Base-by-base conservation (phyloP, 2,888 invertebrate species). In the Micoletzkya japonica region DNA sequence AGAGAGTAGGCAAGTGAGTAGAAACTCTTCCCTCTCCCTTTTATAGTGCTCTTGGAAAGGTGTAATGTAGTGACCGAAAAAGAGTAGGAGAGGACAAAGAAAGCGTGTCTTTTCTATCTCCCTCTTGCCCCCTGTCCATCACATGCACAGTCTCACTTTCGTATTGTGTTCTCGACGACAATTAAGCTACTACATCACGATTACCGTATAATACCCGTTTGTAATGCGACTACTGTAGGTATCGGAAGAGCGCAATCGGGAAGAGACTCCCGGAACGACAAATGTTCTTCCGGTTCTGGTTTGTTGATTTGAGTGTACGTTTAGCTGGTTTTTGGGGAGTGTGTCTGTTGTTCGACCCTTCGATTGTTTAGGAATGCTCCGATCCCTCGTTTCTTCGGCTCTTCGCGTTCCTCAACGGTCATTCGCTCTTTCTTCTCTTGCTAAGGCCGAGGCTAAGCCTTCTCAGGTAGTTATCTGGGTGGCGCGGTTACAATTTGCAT, bases 351-450 rank as follows among this genome's bases (percentile, higher is more conserved):
- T n/a, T n/a, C n/a, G n/a, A n/a, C n/a, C 24, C 36, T 50, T 30
- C 17, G 24, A 24, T 26, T 4, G 20, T 1, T 2, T 37, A 36
- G 54, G 64, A 24, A 66, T 66, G 64, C 37, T 66, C 54, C 64
- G 64, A 14, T 66, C 64, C 36, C 54, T 37, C 20, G 36, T 66
- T n/a, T n/a, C n/a, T n/a, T n/a, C n/a, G n/a, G n/a, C n/a, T n/a
- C n/a, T n/a, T n/a, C n/a, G n/a, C n/a, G n/a, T n/a, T n/a, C n/a
- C n/a, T n/a, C n/a, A n/a, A n/a, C n/a, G n/a, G n/a, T n/a, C n/a
- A n/a, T n/a, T n/a, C n/a, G n/a, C n/a, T n/a, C n/a, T n/a, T n/a
- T n/a, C n/a, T n/a, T 10, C 54, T 30, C 54, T 39, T 20, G 52
- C 37, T 32, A 34, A 54, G 34, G 10, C 50, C 24, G 63, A 50